Conservation (phyloP, 2,888 invertebrate species). For the Idaea dimidiata region DNA sequence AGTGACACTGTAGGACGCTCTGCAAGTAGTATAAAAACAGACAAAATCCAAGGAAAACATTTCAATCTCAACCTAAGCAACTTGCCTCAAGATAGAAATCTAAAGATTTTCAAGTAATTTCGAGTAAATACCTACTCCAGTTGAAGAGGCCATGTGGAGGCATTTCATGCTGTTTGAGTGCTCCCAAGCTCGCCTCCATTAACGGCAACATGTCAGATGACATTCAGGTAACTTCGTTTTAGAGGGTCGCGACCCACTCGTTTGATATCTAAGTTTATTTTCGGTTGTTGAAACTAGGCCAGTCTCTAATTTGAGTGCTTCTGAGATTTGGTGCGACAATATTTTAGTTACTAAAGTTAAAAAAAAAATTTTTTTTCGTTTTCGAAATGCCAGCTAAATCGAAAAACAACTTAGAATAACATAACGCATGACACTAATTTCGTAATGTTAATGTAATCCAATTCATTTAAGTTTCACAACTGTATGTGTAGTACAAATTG, state of each 20-base stretch:
- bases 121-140: not conserved
- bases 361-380: not conserved
- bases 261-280: conserved; percentile 49
- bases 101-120: not conserved
- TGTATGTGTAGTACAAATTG: too few species aligned
- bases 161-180: conserved; percentile 1
- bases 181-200: conserved; percentile 15
- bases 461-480: too few species aligned
- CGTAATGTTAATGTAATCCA: too few species aligned
- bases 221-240: conserved; percentile 19
- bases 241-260: conserved; percentile 34
- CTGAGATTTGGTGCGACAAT: conserved; percentile 28
- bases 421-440: too few species aligned
- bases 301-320: conserved; percentile 54
- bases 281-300: conserved; percentile 48
- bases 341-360: conserved; percentile 11
- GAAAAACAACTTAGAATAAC: too few species aligned
- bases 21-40: not conserved
- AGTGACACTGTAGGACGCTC: too few species aligned
- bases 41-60: not conserved
- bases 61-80: not conserved
- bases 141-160: not conserved
- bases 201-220: conserved; percentile 22
- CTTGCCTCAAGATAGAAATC: not conserved
- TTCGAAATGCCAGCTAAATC: too few species aligned